These are phyloP conservation scores for Melieria crassipennis DNA, from an alignment of 2,888 invertebrate genomes.

Conservation along the genomic window DNA sequence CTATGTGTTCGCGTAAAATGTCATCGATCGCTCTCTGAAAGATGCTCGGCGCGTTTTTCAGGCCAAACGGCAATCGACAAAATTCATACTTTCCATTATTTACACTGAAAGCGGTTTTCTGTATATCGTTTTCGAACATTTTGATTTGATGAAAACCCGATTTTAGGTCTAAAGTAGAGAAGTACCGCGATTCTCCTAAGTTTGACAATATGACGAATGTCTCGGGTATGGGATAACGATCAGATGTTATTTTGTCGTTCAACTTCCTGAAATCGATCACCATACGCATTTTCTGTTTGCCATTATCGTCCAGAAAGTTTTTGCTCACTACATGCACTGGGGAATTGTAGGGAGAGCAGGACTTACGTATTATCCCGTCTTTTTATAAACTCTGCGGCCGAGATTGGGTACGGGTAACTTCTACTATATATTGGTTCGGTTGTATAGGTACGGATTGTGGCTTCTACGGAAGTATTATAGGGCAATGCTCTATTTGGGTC, in stretches of 20 bases:
- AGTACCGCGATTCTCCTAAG: constrained; percentile 19
- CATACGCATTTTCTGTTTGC: constrained; percentile 28
- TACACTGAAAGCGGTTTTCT: constrained; percentile 26
- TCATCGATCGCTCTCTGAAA: constrained; percentile 37
- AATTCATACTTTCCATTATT: constrained; percentile 26
- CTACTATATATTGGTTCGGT: constrained; percentile 35
- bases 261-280: constrained; percentile 29
- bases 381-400: constrained; percentile 8
- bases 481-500: constrained; percentile 33
- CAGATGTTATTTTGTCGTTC: no score
- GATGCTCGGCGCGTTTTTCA: constrained; percentile 29
- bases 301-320: constrained; percentile 22
- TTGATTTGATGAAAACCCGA: constrained; percentile 31
- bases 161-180: constrained; percentile 26
- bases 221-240: no score
- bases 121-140: constrained; percentile 27
- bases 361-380: constrained; percentile 6
- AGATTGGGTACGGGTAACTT: no score
- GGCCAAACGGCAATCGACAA: constrained; percentile 24
- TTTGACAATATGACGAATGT: no score
- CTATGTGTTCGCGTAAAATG: constrained; percentile 38
- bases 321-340: constrained; percentile 24
- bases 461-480: constrained; percentile 32
- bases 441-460: constrained; percentile 30
- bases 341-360: constrained; percentile 27